These are phyloP conservation scores for Dusona sp. DNA, from an alignment of 2,888 invertebrate genomes.

Conservation along the genomic window DNA sequence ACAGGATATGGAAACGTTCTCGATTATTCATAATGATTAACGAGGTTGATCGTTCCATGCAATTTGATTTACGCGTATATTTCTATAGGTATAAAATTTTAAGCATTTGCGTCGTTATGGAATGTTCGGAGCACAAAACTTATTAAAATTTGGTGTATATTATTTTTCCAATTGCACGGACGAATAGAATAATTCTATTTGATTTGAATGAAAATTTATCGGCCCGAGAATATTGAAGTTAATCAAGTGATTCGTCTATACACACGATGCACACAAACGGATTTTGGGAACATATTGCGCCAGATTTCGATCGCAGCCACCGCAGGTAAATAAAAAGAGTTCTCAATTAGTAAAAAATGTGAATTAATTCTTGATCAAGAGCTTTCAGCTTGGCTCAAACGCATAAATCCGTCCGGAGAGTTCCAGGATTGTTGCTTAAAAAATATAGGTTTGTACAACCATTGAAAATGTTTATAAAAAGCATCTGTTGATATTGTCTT, in stretches of 20 bases:
- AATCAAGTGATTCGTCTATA: not conserved
- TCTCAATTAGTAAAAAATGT: not conserved
- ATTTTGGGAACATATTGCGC: not conserved
- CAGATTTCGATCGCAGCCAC: not conserved
- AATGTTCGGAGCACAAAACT: not conserved
- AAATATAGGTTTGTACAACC: not conserved
- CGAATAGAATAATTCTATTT: not conserved
- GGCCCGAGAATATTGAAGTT: not conserved
- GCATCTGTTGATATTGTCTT: not conserved
- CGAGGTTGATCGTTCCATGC: not conserved
- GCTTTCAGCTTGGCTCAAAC: not conserved
- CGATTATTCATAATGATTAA: not conserved
- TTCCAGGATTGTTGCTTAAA: not conserved
- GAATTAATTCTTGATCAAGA: constrained; percentile 2
- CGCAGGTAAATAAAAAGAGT: not conserved
- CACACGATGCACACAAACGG: not conserved
- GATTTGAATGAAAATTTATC: not conserved
- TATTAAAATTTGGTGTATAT: not conserved
- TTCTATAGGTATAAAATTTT: not conserved
- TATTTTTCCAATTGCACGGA: not conserved
- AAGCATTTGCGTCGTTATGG: not conserved
- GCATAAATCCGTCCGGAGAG: not conserved
- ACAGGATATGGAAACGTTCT: too few relatives aligned
- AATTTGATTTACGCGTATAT: not conserved
- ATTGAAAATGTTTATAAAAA: not conserved